These are phyloP conservation scores for Hydrotaea diabolus DNA, from an alignment of 2,888 invertebrate genomes.

Conservation along the genomic window DNA sequence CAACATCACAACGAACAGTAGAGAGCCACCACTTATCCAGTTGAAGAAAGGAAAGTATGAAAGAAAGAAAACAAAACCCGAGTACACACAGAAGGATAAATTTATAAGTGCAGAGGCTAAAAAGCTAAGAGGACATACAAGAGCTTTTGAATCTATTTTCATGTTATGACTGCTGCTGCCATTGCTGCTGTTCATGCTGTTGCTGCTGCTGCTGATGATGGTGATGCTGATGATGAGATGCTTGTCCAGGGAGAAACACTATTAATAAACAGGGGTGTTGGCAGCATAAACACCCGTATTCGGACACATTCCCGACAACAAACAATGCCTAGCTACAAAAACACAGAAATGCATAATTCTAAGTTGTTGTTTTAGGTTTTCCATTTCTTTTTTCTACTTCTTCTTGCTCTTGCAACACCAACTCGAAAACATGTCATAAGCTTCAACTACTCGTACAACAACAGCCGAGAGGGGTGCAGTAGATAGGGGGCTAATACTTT, in stretches of 20 bases:
- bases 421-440: conserved; percentile 9
- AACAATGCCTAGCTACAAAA: background rate
- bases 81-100: background rate
- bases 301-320: background rate
- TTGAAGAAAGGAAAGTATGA: background rate
- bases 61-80: background rate
- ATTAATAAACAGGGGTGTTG: conserved; percentile 37
- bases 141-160: conserved; percentile 21
- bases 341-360: conserved; percentile 8
- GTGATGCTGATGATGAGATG: background rate
- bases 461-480: too few species aligned
- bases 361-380: background rate
- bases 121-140: conserved; percentile 19
- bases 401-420: background rate
- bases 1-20: background rate
- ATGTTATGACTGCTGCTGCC: conserved; percentile 16
- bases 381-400: background rate
- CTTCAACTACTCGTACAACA: background rate
- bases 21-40: background rate
- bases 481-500: background rate
- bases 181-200: background rate
- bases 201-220: background rate
- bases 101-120: background rate
- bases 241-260: conserved; percentile 6
- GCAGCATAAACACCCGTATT: conserved; percentile 31